Conservation (phyloP, 2,888 invertebrate species). For the Meandrusa payeni region DNA sequence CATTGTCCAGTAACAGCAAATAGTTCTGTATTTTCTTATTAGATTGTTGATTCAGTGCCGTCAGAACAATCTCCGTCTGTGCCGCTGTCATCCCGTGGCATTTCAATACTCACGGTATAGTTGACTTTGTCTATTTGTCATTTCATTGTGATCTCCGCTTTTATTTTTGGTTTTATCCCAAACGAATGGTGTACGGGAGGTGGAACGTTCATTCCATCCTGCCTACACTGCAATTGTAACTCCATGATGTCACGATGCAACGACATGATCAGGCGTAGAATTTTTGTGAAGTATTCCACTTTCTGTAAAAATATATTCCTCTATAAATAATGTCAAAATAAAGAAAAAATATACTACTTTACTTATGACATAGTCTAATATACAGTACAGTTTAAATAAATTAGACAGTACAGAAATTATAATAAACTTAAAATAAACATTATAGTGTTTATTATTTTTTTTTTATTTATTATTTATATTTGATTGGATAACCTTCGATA, state of each 20-base stretch:
- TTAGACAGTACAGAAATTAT: too few relatives aligned
- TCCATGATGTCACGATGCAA: constrained; percentile 68
- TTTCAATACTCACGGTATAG: constrained; percentile 43
- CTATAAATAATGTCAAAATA: too few relatives aligned
- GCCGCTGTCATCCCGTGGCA: constrained; percentile 24
- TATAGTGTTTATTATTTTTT: too few relatives aligned
- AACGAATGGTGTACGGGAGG: constrained; percentile 37
- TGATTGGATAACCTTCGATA: too few relatives aligned
- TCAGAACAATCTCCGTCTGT: constrained; percentile 19
- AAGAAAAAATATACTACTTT: too few relatives aligned
- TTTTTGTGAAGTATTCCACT: constrained; percentile 70
- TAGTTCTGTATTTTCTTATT: background rate
- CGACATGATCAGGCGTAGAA: constrained; percentile 69
- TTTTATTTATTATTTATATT: too few relatives aligned
- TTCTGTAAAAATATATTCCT: constrained; percentile 63
- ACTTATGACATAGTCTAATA: too few relatives aligned
- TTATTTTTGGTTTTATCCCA: constrained; percentile 54
- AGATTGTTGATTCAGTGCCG: constrained; percentile 11
- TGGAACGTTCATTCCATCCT: constrained; percentile 35
- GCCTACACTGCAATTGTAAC: constrained; percentile 54
- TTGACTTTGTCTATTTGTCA: constrained; percentile 46
- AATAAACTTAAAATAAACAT: too few relatives aligned
- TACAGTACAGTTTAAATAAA: too few relatives aligned
- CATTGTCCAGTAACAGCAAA: too few relatives aligned
- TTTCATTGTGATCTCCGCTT: constrained; percentile 67